Evolutionary conservation across 2,113 vertebrate species (phyloP), one percentile per base, ranked within the genome.

Genomic region (Egretta garzetta): DNA sequence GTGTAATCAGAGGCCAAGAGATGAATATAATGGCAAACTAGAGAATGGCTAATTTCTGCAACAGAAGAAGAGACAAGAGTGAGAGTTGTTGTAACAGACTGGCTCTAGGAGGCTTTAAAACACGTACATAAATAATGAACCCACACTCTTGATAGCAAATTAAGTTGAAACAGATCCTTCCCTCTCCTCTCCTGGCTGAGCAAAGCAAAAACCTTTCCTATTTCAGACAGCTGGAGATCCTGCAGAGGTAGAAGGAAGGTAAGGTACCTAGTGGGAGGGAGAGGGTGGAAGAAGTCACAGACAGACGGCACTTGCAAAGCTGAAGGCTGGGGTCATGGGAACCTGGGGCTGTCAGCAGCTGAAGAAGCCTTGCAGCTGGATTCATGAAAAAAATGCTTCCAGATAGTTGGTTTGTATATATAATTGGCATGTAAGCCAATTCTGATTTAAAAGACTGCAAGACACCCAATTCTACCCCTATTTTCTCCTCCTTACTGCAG

Each of bases 261-360:
- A 20, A n/a, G 18, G 11, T 28, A 14, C 4, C 28, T 12, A 13
- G n/a, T 1, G 60, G 53, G 10, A 50, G 26, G 8, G 23, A 49
- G n/a, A 24, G 17, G 22, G 7, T 45, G 16, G 30, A 73, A 86
- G 33, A 63, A 49, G 19, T 13, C 30, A 68, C 28, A 71, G 53
- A 20, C 0, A 71, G 59, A 17, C 14, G 27, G 20, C 0, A 0
- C 18, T 24, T 53, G 20, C 0, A 2, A 71, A 74, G 35, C 26
- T n/a, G 32, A 89, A 62, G 16, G 7, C 0, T 84, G 60, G 33
- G 14, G 10, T 52, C 35, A 23, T 5, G 30, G 35, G 37, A 81
- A 81, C 17, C 24, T 33, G 20, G 15, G 6, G 16, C 1, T 58
- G 30, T 13, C 23, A 1, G 45, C 27, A 66, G 35, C 10, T 91